These are phyloP conservation scores for Cryptoprocta ferox DNA, from an alignment of 2,797 vertebrate genomes.

Conservation along the genomic window DNA sequence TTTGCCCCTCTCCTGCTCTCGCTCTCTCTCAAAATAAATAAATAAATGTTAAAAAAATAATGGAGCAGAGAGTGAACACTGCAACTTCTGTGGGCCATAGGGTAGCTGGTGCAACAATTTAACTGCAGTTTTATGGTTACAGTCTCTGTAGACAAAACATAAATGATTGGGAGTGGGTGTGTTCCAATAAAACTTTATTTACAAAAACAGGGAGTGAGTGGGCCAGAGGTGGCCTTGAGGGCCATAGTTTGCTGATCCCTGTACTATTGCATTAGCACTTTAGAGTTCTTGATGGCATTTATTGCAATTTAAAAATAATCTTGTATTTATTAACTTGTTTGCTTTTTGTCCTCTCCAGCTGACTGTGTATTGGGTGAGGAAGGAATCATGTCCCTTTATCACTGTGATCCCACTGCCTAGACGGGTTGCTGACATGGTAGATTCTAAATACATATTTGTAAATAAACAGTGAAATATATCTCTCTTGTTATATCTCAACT, in stretches of 20 bases:
- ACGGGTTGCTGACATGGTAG: not conserved
- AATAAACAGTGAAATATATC: not conserved
- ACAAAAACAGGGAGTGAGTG: not conserved
- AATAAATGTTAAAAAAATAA: not conserved
- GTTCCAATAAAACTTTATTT: slow-evolving; percentile 55
- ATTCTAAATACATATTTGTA: not conserved
- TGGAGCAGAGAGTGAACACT: not conserved
- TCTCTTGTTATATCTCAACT: not conserved
- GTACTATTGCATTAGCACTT: not conserved
- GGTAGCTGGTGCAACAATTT: not conserved
- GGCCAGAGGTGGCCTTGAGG: not conserved
- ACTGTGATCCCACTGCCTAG: not conserved
- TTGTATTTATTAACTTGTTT: not conserved
- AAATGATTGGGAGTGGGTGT: not conserved
- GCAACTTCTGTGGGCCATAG: not conserved
- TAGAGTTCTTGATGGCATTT: not conserved
- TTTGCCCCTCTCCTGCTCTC: too few relatives aligned
- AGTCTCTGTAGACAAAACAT: not conserved
- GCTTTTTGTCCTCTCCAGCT: not conserved
- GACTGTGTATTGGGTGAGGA: not conserved
- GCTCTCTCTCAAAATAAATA: too few relatives aligned
- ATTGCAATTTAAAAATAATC: not conserved
- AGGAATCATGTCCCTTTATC: not conserved
- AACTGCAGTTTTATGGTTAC: not conserved
- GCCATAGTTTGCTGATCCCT: not conserved